These are phyloP conservation scores for Drosophila cognata DNA, from an alignment of 2,888 invertebrate genomes.

Conservation along the genomic window DNA sequence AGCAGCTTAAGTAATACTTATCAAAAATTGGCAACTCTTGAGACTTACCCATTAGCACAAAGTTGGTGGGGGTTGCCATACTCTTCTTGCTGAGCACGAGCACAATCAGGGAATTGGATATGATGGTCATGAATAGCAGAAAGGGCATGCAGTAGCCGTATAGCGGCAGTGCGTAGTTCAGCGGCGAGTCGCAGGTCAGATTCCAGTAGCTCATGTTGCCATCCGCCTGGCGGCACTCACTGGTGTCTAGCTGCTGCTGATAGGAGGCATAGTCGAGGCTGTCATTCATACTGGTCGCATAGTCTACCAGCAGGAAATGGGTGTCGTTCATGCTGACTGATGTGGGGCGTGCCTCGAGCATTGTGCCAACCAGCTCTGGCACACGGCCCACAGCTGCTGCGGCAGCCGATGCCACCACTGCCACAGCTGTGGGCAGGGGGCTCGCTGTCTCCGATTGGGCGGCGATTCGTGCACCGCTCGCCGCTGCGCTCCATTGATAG, in stretches of 20 bases:
- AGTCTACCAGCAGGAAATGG: constrained; percentile 50
- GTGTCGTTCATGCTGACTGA: constrained; percentile 37
- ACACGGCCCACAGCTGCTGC: constrained; percentile 17
- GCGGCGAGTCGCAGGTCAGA: constrained; percentile 83
- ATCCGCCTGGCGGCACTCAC: constrained; percentile 66
- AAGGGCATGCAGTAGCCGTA: constrained; percentile 88
- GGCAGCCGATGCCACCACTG: constrained; percentile 8
- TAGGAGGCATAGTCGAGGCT: constrained; percentile 62
- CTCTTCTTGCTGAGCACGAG: constrained; percentile 95
- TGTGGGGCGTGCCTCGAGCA: constrained; percentile 9
- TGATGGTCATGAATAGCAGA: constrained; percentile 93
- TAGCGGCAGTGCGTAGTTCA: constrained; percentile 83
- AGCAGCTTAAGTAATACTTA: neutral
- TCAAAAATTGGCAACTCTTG: neutral
- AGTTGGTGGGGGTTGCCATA: constrained; percentile 95
- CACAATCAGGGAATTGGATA: constrained; percentile 96
- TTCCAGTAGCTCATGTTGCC: constrained; percentile 83
- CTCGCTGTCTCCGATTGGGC: constrained; percentile 25
- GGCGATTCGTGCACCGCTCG: constrained; percentile 38
- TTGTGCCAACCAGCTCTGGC: constrained; percentile 16
- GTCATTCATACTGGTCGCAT: constrained; percentile 52
- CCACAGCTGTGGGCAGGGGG: constrained; percentile 18
- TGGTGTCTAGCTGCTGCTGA: constrained; percentile 62
- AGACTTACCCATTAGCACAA: constrained; percentile 91
- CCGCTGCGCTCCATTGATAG: constrained; percentile 62